Percentiles rank a stretch among this genome's conserved stretches.
phyloP scores from a whole-genome alignment of 2,888 invertebrate species.

The Harpalus rufipes region DNA sequence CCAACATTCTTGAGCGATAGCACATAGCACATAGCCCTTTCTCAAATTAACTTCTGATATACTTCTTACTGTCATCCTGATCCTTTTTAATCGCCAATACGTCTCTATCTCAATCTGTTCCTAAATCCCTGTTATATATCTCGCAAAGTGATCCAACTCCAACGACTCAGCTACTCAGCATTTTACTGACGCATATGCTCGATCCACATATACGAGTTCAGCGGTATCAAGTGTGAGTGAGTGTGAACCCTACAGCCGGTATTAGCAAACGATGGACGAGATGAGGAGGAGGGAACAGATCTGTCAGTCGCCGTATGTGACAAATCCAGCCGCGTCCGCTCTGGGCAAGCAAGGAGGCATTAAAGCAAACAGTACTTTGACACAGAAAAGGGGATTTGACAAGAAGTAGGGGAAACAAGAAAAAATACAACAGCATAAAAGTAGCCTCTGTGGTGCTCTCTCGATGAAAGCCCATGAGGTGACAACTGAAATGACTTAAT shows the following conservation, averaged over 20 bases:
- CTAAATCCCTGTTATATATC: slow-evolving; percentile 2
- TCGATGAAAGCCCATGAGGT: too few species aligned
- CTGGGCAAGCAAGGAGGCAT: slow-evolving; percentile 1
- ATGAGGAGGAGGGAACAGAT: not conserved
- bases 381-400: not conserved
- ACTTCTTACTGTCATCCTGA: not conserved
- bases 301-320: slow-evolving; percentile 38
- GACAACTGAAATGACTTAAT: too few species aligned
- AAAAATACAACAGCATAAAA: not conserved
- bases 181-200: slow-evolving; percentile 16
- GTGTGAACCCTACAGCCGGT: slow-evolving; percentile 27
- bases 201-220: slow-evolving; percentile 20
- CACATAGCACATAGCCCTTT: not conserved
- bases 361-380: not conserved
- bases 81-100: not conserved
- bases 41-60: not conserved
- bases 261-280: slow-evolving; percentile 9
- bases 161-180: not conserved
- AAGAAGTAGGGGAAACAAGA: too few species aligned
- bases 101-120: not conserved
- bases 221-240: not conserved
- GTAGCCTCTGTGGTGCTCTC: too few species aligned
- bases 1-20: too few species aligned
- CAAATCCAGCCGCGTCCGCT: slow-evolving; percentile 46
- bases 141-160: not conserved